Base-by-base conservation (phyloP, 2,888 invertebrate genomes). In the Melanchra persicariae region DNA sequence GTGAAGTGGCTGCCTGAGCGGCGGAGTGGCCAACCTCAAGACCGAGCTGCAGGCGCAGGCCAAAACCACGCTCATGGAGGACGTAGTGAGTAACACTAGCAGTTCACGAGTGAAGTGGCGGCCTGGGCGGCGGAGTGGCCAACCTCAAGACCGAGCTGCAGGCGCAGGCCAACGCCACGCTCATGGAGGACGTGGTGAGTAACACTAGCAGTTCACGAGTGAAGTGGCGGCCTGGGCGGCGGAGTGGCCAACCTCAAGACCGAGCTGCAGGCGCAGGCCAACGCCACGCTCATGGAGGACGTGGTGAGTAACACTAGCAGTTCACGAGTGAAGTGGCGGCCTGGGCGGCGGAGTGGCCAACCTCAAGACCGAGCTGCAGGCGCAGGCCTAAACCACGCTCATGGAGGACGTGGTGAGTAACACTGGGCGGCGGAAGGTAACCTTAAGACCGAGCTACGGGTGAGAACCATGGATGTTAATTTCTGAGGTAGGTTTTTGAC, bases 291-390 rank as follows among this genome's bases (percentile, higher is more conserved):
- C 0, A 62, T 83, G 0, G 90, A 90, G 0, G 83, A 88, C 4
- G 79, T 92, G 19, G 34, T 54, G 52, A 12, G 24, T 26, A 3
- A 17, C 4, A 24, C 5, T 51, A 22, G 40, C 78, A 73, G 61
- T 47, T 82, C 59, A 68, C 68, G 4, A 65, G 62, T 26, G 79
- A 82, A 43, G 96, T 98, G 87, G 98, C 99, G 98, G 99, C 0
- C 92, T 99, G 9, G 99, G 99, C 19, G 99, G 99, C 3, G 98
- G 99, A 89, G 97, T 99, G 26, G 98, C 98, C 22, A 99, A 98
- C 91, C 91, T 98, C 37, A 98, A 98, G 94, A 98, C 98, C 82
- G 98, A 98, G 77, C 86, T 95, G 57, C 89, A 90, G 64, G 92
- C 93, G 26, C 93, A 96, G 88, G 91, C 90, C 34, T 95, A 95